Percentiles rank a stretch among this genome's conserved stretches.
phyloP scores from a whole-genome alignment of 1,140 invertebrate species.

The Pomacea maculata region DNA sequence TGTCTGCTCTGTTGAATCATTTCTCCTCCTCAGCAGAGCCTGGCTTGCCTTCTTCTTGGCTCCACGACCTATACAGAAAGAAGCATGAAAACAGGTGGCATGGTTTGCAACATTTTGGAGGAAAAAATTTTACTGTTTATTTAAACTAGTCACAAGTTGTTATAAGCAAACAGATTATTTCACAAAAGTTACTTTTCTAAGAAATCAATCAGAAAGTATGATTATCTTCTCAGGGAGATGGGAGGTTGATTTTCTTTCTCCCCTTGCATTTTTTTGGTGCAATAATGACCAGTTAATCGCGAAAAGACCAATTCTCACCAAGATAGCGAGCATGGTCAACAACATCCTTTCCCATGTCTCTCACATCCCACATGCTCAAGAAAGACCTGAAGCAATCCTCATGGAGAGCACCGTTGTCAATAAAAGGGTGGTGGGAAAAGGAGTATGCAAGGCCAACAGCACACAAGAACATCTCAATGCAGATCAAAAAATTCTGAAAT shows the following conservation, averaged over 20 bases:
- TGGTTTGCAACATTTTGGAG: background rate
- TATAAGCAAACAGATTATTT: background rate
- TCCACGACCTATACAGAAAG: conserved; percentile 32
- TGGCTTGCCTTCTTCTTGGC: conserved; percentile 31
- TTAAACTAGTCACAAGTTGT: no score
- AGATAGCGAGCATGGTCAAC: conserved; percentile 91
- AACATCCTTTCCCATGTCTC: conserved; percentile 90
- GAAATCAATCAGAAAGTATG: background rate
- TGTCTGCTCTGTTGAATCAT: conserved; percentile 30
- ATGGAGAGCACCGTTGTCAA: conserved; percentile 42
- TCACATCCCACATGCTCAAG: conserved; percentile 91
- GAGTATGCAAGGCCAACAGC: conserved; percentile 91
- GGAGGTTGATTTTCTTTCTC: background rate
- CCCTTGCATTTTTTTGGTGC: background rate
- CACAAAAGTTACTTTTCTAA: background rate
- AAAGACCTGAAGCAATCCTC: conserved; percentile 67
- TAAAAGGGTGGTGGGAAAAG: conserved; percentile 89
- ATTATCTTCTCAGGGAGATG: background rate
- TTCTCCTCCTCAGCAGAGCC: conserved; percentile 20
- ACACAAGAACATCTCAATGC: conserved; percentile 94
- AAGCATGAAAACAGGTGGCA: background rate
- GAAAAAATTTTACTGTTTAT: no score
- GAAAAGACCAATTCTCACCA: conserved; percentile 47
- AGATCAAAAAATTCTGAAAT: conserved; percentile 90
- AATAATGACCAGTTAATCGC: background rate